A percentile compares a stretch with the other conserved stretches of the same genome.
Evolutionary conservation across 2,888 invertebrate species (phyloP).

Genomic region (Tetragonula carbonaria): DNA sequence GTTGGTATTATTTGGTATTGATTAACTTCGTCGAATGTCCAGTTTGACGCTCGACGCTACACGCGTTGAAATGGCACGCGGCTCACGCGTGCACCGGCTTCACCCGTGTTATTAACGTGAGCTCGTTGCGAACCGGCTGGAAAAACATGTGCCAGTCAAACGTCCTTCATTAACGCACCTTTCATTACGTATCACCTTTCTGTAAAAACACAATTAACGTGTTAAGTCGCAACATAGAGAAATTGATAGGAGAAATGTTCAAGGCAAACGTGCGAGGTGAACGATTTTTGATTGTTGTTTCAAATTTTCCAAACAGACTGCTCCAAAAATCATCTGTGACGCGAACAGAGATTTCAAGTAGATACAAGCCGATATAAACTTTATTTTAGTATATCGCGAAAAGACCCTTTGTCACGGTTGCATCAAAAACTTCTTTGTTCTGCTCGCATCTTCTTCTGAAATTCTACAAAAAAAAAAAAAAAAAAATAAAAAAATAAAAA

Average conservation of each 20-base stretch:
- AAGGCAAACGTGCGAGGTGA: background rate
- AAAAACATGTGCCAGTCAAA: background rate
- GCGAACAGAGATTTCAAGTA: background rate
- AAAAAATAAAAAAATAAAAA: too few relatives aligned
- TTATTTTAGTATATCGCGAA: background rate
- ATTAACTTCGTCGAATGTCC: slow-evolving; percentile 33
- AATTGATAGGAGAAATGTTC: background rate
- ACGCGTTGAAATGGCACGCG: slow-evolving; percentile 16
- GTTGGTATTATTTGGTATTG: slow-evolving; percentile 40
- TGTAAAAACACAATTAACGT: background rate
- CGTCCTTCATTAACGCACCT: too few relatives aligned
- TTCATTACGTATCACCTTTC: background rate
- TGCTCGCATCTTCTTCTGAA: background rate
- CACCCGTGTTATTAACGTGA: slow-evolving; percentile 6
- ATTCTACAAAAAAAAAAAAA: background rate
- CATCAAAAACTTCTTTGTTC: too few relatives aligned
- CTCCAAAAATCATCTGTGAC: too few relatives aligned
- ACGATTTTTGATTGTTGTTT: too few relatives aligned
- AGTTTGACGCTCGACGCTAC: background rate
- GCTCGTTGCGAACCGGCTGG: background rate
- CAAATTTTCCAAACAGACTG: background rate
- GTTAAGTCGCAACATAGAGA: background rate
- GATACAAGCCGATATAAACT: too few relatives aligned
- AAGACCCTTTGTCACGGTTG: background rate
- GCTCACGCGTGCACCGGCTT: background rate